A percentile compares a stretch with the other conserved stretches of the same genome.
phyloP scores from a whole-genome alignment of 2,113 vertebrate species.

The Chamaetylas fuelleborni region DNA sequence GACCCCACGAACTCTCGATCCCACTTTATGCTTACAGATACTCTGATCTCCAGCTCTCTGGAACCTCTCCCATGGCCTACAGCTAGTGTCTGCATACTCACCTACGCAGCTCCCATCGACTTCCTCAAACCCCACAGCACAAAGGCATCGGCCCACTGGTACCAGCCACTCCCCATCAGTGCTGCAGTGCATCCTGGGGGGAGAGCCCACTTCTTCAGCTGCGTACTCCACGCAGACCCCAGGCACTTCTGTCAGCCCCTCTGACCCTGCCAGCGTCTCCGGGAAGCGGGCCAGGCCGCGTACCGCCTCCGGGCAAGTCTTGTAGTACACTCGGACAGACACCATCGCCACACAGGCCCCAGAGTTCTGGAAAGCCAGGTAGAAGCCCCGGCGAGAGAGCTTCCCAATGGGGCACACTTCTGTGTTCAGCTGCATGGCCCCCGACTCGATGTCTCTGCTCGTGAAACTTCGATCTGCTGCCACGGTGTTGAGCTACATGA shows the following conservation, averaged over 20 bases:
- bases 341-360: slow-evolving; percentile 78
- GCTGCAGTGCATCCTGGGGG: slow-evolving; percentile 77
- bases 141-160: slow-evolving; percentile 72
- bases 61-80: slow-evolving; percentile 11
- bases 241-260: slow-evolving; percentile 62
- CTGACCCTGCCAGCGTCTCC: slow-evolving; percentile 60
- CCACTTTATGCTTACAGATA: background rate
- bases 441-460: slow-evolving; percentile 60
- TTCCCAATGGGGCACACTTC: slow-evolving; percentile 71
- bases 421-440: slow-evolving; percentile 71
- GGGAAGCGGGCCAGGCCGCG: slow-evolving; percentile 70
- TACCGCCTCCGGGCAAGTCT: slow-evolving; percentile 67
- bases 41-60: slow-evolving; percentile 2
- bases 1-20: background rate
- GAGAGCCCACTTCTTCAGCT: slow-evolving; percentile 28
- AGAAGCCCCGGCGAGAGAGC: slow-evolving; percentile 75
- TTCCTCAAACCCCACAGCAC: slow-evolving; percentile 74
- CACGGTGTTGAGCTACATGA: slow-evolving; percentile 72
- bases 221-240: slow-evolving; percentile 69
- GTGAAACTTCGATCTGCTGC: slow-evolving; percentile 80
- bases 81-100: slow-evolving; percentile 53
- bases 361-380: slow-evolving; percentile 79
- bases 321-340: slow-evolving; percentile 77
- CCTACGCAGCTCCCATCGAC: slow-evolving; percentile 51
- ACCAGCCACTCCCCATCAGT: slow-evolving; percentile 75